Evolutionary conservation across 1,140 invertebrate species (phyloP).

Genomic region (Gerris buenoi): DNA sequence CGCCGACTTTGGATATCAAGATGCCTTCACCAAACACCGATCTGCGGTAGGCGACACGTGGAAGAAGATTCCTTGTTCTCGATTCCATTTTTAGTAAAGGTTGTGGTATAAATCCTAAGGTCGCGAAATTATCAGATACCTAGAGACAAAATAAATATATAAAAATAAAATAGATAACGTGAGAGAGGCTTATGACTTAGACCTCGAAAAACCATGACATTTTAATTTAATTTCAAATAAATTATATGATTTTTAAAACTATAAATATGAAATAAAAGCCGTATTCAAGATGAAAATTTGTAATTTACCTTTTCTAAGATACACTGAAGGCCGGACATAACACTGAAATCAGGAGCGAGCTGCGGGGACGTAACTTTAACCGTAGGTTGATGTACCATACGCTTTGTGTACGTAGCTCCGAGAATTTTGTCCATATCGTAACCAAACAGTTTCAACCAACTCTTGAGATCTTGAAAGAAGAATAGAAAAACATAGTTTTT

Average conservation of each 20-base stretch:
- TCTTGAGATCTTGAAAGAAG: slow-evolving; percentile 44
- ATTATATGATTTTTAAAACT: slow-evolving; percentile 7
- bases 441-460: slow-evolving; percentile 76
- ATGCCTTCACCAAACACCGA: slow-evolving; percentile 82
- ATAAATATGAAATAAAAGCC: slow-evolving; percentile 8
- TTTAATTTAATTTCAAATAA: slow-evolving; percentile 1
- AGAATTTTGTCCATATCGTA: slow-evolving; percentile 75
- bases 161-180: neutral
- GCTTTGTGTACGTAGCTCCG: slow-evolving; percentile 57
- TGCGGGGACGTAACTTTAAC: slow-evolving; percentile 59
- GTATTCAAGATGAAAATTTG: neutral
- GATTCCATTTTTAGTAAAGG: slow-evolving; percentile 65
- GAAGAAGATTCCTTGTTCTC: slow-evolving; percentile 59
- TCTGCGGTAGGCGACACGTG: slow-evolving; percentile 61
- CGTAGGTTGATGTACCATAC: slow-evolving; percentile 58
- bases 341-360: slow-evolving; percentile 65
- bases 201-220: slow-evolving; percentile 4
- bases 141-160: slow-evolving; percentile 26
- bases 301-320: slow-evolving; percentile 56
- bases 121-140: slow-evolving; percentile 62
- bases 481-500: too few species aligned
- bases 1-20: slow-evolving; percentile 62
- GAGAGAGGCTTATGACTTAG: slow-evolving; percentile 3
- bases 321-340: slow-evolving; percentile 73
- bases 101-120: slow-evolving; percentile 66